phyloP scores from a whole-genome alignment of 2,888 invertebrate species.

The Trichacis sp. region DNA sequence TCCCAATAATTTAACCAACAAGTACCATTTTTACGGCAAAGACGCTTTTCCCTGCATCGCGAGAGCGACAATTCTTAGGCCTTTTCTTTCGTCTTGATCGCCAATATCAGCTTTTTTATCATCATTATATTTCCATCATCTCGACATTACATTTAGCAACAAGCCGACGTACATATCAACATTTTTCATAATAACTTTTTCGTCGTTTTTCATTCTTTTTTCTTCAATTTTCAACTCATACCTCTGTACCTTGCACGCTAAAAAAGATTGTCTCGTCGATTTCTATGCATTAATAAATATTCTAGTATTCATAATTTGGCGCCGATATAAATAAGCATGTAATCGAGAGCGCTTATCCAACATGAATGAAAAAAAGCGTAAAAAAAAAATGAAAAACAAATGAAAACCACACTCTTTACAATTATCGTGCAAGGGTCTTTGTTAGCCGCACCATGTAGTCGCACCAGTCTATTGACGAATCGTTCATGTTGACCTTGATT shows the following conservation, averaged over 20 bases:
- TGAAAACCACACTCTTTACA: slow-evolving; percentile 19
- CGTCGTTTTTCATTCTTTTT: slow-evolving; percentile 20
- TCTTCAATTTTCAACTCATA: slow-evolving; percentile 19
- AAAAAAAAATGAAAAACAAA: slow-evolving; percentile 20
- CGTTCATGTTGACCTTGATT: no score
- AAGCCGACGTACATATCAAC: slow-evolving; percentile 27
- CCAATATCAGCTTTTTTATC: slow-evolving; percentile 7
- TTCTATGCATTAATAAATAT: slow-evolving; percentile 16
- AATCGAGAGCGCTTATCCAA: slow-evolving; percentile 27
- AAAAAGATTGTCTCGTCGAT: slow-evolving; percentile 31
- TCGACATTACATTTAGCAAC: slow-evolving; percentile 7
- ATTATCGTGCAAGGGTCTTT: slow-evolving; percentile 19
- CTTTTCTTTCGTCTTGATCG: slow-evolving; percentile 30
- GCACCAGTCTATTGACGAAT: no score
- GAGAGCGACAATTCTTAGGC: no score
- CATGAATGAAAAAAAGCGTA: background rate
- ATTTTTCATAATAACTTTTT: background rate
- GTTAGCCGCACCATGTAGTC: slow-evolving; percentile 23
- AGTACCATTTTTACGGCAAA: no score
- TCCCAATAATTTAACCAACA: no score
- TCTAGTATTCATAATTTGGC: background rate
- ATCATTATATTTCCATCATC: slow-evolving; percentile 15
- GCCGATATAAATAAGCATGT: no score
- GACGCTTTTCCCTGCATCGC: no score
- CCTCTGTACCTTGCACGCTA: slow-evolving; percentile 30